phyloP scores from a whole-genome alignment of 2,113 vertebrate genomes.

The Microcebus murinus region DNA sequence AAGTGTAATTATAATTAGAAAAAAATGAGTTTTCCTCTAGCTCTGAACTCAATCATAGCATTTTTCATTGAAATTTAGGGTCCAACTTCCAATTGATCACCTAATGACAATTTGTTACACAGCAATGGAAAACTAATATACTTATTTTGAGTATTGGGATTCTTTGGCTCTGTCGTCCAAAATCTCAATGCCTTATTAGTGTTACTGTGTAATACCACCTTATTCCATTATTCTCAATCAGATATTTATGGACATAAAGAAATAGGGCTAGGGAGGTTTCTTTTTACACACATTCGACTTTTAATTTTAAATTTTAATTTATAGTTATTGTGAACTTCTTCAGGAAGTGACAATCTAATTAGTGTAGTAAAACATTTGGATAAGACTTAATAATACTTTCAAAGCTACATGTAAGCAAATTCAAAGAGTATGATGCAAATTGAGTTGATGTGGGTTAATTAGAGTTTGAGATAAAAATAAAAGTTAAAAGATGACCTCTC shows the following conservation, averaged over 20 bases:
- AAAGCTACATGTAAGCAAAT: background rate
- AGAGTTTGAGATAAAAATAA: background rate
- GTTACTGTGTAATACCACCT: background rate
- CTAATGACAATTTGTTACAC: background rate
- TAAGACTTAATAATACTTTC: background rate
- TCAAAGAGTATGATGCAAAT: background rate
- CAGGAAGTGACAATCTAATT: background rate
- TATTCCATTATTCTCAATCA: background rate
- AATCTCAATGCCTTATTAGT: background rate
- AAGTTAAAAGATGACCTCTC: background rate
- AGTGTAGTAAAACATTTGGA: background rate
- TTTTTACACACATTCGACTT: background rate
- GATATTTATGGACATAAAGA: background rate
- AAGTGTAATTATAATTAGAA: background rate
- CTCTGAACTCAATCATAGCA: background rate
- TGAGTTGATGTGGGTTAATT: background rate
- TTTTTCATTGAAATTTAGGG: background rate
- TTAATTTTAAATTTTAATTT: conserved; percentile 33
- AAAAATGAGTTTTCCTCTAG: background rate
- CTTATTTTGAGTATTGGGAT: background rate
- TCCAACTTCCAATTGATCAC: background rate
- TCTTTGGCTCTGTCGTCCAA: background rate
- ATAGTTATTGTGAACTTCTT: background rate
- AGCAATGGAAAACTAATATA: background rate
- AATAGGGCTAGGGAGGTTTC: background rate